Evolutionary conservation across 2,888 invertebrate species (phyloP), one percentile per base, ranked within the genome.

Genomic region (Protonemura montana): DNA sequence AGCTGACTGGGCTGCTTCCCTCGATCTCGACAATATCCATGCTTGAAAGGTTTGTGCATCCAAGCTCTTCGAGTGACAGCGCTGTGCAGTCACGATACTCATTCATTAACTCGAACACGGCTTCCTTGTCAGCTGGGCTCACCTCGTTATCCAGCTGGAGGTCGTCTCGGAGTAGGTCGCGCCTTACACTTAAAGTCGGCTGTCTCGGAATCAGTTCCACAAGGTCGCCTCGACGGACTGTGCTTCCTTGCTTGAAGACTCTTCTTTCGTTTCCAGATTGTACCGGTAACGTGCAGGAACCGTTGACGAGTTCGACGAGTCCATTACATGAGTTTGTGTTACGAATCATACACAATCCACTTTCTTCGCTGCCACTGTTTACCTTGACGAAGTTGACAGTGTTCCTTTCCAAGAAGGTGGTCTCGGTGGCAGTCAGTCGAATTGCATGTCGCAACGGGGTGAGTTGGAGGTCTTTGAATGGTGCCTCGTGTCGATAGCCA

Each of bases 11-110:
- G 16, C 26, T 42, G 25, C 86, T 83, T 26, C 84, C 86, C 16
- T 85, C 29, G 41, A 82, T 84, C 16, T 82, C 77, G 21, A 83
- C 27, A 16, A 87, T 86, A 28, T 87, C 86, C 87, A 86, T 87
- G 76, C 82, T 78, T 0, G 84, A 16, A 6, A 86, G 21, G 21
- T 0, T 30, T 0, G 86, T 87, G 80, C 86, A 87, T 5, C 87
- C 87, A 29, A 87, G 76, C 42, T 87, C 87, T 5, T 76, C 0
- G 2, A 77, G 35, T 0, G 59, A 35, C 29, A 35, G 30, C 0
- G 86, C 87, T 0, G 42, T 29, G 27, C 87, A 86, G n/a, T 29
- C 80, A 1, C 87, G 80, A 41, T 87, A 84, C 41, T 83, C 42
- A 42, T 82, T 86, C 76, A 87, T 77, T 3, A 87, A 35, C n/a